Evolutionary conservation across 2,113 vertebrate species (phyloP).

Genomic region (Sinocyclocheilus grahami): DNA sequence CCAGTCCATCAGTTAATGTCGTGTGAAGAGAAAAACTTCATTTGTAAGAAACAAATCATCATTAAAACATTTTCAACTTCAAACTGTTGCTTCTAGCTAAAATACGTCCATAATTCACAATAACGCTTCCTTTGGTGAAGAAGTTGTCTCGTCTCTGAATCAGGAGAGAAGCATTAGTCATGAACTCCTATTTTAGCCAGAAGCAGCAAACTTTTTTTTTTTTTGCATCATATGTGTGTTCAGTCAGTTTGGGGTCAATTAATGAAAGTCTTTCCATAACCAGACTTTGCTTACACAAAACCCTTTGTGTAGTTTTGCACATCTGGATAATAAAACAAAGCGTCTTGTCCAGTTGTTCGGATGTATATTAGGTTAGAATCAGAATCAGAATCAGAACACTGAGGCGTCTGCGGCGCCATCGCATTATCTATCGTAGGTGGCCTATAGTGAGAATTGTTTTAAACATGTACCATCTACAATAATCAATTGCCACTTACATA

Average conservation of each 20-base stretch:
- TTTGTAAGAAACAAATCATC: neutral
- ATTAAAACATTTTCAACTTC: neutral
- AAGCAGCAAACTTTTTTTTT: no score
- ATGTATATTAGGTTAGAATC: neutral
- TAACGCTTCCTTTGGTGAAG: neutral
- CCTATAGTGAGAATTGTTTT: neutral
- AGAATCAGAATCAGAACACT: no score
- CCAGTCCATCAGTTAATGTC: neutral
- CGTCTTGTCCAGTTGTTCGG: neutral
- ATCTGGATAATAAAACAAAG: neutral
- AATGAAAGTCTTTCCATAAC: neutral
- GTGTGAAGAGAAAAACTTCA: neutral
- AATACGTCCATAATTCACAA: neutral
- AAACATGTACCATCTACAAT: neutral
- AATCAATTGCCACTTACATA: neutral
- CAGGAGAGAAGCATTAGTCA: neutral
- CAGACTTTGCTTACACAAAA: neutral
- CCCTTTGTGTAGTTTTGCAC: neutral
- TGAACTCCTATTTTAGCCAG: no score
- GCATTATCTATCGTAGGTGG: neutral
- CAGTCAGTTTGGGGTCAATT: neutral
- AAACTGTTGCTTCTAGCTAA: neutral
- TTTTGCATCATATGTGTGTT: no score
- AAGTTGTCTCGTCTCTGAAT: neutral
- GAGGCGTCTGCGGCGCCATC: no score